Evolutionary conservation across 2,888 invertebrate species (phyloP).

Genomic region (Sphaerophoria rueppellii): DNA sequence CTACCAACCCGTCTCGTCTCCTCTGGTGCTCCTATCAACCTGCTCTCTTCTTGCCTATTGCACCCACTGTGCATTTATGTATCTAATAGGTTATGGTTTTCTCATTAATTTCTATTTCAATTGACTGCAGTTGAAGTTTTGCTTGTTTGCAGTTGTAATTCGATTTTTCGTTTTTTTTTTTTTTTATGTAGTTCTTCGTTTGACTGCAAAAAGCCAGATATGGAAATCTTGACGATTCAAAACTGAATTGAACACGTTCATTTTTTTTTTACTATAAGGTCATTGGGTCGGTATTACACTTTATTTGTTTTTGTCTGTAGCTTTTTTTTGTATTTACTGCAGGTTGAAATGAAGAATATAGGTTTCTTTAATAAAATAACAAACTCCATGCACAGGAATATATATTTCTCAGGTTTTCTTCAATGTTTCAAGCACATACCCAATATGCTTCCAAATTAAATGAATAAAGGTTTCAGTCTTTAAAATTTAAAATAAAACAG

Average conservation of each 20-base stretch:
- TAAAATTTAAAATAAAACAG: no score
- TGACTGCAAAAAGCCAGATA: slow-evolving; percentile 34
- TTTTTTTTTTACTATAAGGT: slow-evolving; percentile 46
- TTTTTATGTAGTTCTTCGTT: background rate
- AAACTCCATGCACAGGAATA: background rate
- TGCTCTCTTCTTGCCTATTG: background rate
- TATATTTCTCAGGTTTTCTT: no score
- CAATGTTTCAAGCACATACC: no score
- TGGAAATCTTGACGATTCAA: slow-evolving; percentile 48
- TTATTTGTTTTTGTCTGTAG: slow-evolving; percentile 13
- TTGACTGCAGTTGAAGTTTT: slow-evolving; percentile 7
- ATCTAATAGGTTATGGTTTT: slow-evolving; percentile 71
- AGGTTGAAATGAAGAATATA: background rate
- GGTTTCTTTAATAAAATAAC: background rate
- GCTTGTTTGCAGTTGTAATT: slow-evolving; percentile 49
- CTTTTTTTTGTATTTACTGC: slow-evolving; percentile 8
- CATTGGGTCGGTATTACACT: slow-evolving; percentile 61
- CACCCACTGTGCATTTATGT: slow-evolving; percentile 34
- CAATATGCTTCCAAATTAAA: background rate
- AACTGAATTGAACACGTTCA: slow-evolving; percentile 32
- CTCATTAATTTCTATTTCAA: slow-evolving; percentile 60
- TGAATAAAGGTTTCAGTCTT: no score
- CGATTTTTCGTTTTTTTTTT: no score
- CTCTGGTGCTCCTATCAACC: background rate
- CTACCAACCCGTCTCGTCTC: background rate